Base-by-base conservation (phyloP, 2,888 invertebrate species). In the Clanis bilineata region DNA sequence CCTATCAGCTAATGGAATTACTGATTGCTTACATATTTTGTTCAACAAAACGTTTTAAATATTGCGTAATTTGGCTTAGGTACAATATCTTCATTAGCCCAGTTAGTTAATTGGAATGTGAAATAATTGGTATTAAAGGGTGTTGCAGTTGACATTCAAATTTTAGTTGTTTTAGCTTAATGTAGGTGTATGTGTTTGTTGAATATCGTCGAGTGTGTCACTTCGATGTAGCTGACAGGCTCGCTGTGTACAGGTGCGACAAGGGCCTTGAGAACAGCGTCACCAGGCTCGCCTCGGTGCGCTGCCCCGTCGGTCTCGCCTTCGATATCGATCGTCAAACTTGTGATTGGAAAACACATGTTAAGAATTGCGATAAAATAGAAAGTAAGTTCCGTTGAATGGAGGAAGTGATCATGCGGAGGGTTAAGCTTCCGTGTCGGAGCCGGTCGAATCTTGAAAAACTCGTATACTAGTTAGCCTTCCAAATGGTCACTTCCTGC, bases 281-380 rank as follows among this genome's bases (percentile, higher is more conserved):
- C 77, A 96, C 96, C 83, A 95, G 98, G 88, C 94, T 98, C 88
- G 97, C 98, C 79, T 95, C 96, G 69, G 97, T 98, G 83, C 94
- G 96, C 84, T 98, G 98, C 92, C 97, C 98, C 78, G 95, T 94
- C 83, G 96, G 97, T 89, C 94, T 98, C 86, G 97, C 96, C 83
- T 98, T 98, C 93, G 98, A 98, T 95, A 96, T 98, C 90, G 95
- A 96, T 89, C 95, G 97, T 81, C 98, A 98, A 93, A 98, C 97
- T 80, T 98, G 98, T 94, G 97, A 98, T 93, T 98, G 98, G 98
- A 98, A 96, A 95, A 95, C 97, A 86, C 95, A 97, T 94, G 98
- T 98, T 93, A 97, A 97, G 95, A 98, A 97, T 95, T 98, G 98
- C 94, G 96, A 97, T 93, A 94, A 95, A 92, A 79, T 96, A 93